Conservation (phyloP, 2,888 invertebrate species). For the Calameuta idolon region DNA sequence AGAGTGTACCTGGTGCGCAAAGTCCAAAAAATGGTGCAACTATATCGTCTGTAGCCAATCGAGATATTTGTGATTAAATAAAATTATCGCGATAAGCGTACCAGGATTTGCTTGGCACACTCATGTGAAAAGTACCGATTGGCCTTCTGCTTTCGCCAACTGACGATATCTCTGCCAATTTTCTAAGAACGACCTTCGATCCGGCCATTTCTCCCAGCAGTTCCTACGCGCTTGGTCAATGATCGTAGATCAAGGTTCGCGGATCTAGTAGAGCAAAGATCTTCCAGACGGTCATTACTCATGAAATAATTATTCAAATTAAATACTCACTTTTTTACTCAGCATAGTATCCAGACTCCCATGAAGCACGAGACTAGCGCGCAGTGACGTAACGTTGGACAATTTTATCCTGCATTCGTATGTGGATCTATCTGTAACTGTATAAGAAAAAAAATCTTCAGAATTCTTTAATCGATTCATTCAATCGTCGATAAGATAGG, state of each 20-base stretch:
- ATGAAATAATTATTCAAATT: neutral
- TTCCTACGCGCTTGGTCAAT: neutral
- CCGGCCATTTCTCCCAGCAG: neutral
- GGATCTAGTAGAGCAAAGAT: neutral
- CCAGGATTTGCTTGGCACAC: slow-evolving; percentile 9
- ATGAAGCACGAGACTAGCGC: slow-evolving; percentile 43
- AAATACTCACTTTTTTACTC: slow-evolving; percentile 61
- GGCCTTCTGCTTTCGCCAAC: neutral
- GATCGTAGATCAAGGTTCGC: neutral
- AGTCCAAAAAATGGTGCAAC: neutral
- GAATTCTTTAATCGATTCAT: neutral
- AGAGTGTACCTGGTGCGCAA: neutral
- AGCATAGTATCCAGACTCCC: slow-evolving; percentile 58
- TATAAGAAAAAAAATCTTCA: slow-evolving; percentile 26
- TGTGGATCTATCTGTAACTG: slow-evolving; percentile 71
- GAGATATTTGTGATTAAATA: neutral
- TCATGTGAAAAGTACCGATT: neutral
- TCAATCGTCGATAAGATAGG: neutral
- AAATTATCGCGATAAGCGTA: neutral
- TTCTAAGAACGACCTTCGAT: neutral
- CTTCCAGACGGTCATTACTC: neutral
- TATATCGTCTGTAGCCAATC: neutral
- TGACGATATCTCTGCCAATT: neutral
- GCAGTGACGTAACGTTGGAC: slow-evolving; percentile 61
- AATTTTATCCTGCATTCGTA: slow-evolving; percentile 71